phyloP scores from a whole-genome alignment of 2,797 vertebrate species.

The Dryobates pubescens region DNA sequence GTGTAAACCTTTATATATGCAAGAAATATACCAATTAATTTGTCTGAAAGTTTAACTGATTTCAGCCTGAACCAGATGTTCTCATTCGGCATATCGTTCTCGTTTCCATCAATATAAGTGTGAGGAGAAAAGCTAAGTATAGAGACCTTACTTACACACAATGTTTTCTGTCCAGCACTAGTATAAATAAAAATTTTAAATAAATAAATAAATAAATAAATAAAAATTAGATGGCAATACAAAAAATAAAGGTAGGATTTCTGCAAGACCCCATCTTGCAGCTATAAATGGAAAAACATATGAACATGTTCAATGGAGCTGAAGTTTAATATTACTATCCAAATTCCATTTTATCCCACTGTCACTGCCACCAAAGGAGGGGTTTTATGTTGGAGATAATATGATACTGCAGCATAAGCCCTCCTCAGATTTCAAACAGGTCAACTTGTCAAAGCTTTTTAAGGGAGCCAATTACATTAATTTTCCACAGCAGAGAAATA shows the following conservation, averaged over 20 bases:
- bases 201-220: neutral
- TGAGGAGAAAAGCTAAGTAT: neutral
- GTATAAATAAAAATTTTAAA: constrained; percentile 35
- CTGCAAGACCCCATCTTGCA: constrained; percentile 32
- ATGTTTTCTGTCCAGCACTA: neutral
- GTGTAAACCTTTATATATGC: neutral
- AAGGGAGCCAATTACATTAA: constrained; percentile 88
- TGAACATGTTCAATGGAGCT: constrained; percentile 44
- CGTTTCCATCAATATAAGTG: constrained; percentile 3
- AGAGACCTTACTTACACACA: constrained; percentile 1
- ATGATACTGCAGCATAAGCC: constrained; percentile 76
- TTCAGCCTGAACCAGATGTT: constrained; percentile 38
- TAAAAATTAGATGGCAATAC: neutral
- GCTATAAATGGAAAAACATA: constrained; percentile 60
- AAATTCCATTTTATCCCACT: constrained; percentile 77
- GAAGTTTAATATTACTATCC: constrained; percentile 74
- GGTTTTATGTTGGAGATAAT: constrained; percentile 75
- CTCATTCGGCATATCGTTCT: neutral
- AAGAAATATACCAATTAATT: constrained; percentile 26
- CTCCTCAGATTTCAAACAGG: constrained; percentile 84
- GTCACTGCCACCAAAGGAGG: constrained; percentile 63
- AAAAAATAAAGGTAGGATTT: constrained; percentile 45
- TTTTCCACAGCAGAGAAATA: constrained; percentile 90
- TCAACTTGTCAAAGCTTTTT: constrained; percentile 87
- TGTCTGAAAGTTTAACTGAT: neutral